Percentiles rank a stretch among this genome's conserved stretches.
Conservation (phyloP, 2,888 invertebrate genomes). For the Belgica antarctica region DNA sequence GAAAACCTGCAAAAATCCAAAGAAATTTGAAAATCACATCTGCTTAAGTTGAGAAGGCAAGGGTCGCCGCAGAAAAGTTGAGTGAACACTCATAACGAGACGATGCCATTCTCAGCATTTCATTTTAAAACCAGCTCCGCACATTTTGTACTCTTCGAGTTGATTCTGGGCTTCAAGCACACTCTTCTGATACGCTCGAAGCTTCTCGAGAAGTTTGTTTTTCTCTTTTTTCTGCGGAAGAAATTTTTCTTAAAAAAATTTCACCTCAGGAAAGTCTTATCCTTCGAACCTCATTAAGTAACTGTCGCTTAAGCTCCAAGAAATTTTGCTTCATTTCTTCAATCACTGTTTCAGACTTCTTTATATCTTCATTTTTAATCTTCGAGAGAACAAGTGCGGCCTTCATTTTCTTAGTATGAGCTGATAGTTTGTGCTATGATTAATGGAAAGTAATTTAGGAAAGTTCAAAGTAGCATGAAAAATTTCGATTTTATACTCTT, state of each 20-base stretch:
- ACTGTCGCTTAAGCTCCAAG: constrained; percentile 50
- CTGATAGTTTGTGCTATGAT: constrained; percentile 48
- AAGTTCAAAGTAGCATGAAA: constrained; percentile 4
- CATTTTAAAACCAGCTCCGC: constrained; percentile 40
- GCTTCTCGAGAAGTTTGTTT: constrained; percentile 27
- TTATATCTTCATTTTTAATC: constrained; percentile 51
- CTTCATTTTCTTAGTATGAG: constrained; percentile 49
- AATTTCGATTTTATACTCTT: constrained; percentile 48
- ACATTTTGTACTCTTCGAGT: constrained; percentile 34
- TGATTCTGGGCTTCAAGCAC: constrained; percentile 12
- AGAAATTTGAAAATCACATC: too few relatives aligned
- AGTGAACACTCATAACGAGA: too few relatives aligned
- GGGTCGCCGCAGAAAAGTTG: too few relatives aligned
- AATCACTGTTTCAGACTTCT: constrained; percentile 50
- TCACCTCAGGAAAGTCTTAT: background rate
- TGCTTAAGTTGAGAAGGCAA: too few relatives aligned
- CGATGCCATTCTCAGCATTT: constrained; percentile 32
- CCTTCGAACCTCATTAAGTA: constrained; percentile 44
- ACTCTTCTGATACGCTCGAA: constrained; percentile 15
- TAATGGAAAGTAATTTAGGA: constrained; percentile 44
- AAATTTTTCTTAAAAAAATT: background rate
- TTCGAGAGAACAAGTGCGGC: constrained; percentile 52
- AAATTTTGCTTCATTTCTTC: constrained; percentile 49
- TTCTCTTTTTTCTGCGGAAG: constrained; percentile 38
- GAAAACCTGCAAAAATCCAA: too few relatives aligned